Conservation (phyloP, 2,113 vertebrate genomes). For the Corydoras maculifer region DNA sequence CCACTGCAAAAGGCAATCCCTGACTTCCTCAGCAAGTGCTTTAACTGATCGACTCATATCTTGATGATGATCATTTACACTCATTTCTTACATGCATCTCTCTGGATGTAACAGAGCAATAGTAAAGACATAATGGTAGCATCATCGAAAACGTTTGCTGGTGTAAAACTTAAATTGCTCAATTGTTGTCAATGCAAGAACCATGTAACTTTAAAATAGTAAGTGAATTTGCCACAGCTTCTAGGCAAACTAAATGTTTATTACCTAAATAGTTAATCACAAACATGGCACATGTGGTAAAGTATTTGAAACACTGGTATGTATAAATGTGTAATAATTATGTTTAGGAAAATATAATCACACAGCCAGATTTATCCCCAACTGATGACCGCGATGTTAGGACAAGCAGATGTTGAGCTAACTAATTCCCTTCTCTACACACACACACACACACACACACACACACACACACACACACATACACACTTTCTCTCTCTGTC, state of each 20-base stretch:
- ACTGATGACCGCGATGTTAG: slow-evolving; percentile 13
- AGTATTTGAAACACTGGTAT: not conserved
- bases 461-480: slow-evolving; percentile 17
- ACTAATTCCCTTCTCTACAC: slow-evolving; percentile 16
- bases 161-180: too few species aligned
- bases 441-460: slow-evolving; percentile 19
- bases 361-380: not conserved
- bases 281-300: not conserved
- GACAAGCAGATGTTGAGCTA: slow-evolving; percentile 25
- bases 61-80: too few species aligned
- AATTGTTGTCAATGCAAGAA: too few species aligned
- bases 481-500: not conserved
- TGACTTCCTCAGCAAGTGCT: too few species aligned
- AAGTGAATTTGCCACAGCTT: not conserved
- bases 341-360: not conserved
- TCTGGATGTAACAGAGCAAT: too few species aligned
- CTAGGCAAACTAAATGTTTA: not conserved
- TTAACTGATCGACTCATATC: too few species aligned
- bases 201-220: not conserved
- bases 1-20: too few species aligned
- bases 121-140: too few species aligned
- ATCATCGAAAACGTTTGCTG: too few species aligned
- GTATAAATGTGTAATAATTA: not conserved
- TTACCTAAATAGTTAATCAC: slow-evolving; percentile 6
- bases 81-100: too few species aligned